Conservation (phyloP, 2,113 vertebrate species). For the Salvelinus sp. region DNA sequence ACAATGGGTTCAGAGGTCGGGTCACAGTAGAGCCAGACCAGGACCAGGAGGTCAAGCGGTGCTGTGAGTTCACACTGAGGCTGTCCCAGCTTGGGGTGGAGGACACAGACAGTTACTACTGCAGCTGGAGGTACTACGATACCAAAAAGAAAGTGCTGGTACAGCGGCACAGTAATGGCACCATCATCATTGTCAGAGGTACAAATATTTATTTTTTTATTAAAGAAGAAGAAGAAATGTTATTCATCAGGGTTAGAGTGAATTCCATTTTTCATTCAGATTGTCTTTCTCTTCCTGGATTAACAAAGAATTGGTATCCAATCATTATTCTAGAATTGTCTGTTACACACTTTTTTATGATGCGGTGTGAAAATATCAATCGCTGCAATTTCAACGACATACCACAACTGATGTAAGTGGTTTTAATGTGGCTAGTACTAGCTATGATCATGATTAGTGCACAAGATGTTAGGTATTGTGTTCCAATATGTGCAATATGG, state of each 20-base stretch:
- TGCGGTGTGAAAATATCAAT: too few relatives aligned
- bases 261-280: background rate
- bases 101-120: constrained; percentile 64
- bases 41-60: fast-evolving
- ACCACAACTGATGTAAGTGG: background rate
- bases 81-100: constrained; percentile 40
- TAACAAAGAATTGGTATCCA: background rate
- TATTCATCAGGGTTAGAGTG: background rate
- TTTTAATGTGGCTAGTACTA: too few relatives aligned
- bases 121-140: constrained; percentile 30
- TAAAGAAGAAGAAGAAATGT: background rate
- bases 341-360: background rate
- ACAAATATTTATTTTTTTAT: background rate
- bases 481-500: too few relatives aligned
- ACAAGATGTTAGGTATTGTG: too few relatives aligned
- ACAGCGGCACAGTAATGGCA: constrained; percentile 21
- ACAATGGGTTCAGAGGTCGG: background rate
- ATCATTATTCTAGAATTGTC: background rate
- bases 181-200: constrained; percentile 63
- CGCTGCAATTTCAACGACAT: too few relatives aligned
- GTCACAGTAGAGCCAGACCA: background rate
- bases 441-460: too few relatives aligned
- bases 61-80: constrained; percentile 27
- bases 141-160: fast-evolving
- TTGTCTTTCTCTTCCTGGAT: too few relatives aligned